Evolutionary conservation across 2,113 vertebrate genomes (phyloP).

Genomic region (Pao palembangensis): DNA sequence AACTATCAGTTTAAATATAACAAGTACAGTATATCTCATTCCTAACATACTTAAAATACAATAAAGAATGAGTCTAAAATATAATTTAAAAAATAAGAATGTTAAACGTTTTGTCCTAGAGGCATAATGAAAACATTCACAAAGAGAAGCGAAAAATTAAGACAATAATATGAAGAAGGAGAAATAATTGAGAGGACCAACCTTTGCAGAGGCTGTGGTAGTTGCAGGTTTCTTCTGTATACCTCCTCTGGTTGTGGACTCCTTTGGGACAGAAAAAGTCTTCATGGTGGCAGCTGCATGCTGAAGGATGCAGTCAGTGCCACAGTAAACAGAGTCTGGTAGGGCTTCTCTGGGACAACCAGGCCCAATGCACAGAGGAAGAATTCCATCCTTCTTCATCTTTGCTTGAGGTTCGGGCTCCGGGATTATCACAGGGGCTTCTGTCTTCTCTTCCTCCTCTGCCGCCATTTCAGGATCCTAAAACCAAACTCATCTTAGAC

Average conservation of each 20-base stretch:
- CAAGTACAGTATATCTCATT: no score
- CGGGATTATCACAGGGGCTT: conserved; percentile 3
- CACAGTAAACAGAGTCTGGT: conserved; percentile 92
- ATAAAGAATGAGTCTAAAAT: no score
- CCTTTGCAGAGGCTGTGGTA: conserved; percentile 73
- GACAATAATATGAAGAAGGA: background rate
- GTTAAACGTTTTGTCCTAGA: background rate
- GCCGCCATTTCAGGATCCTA: conserved; percentile 61
- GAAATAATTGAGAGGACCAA: conserved; percentile 54
- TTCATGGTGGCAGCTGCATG: conserved; percentile 91
- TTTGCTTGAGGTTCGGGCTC: conserved; percentile 27
- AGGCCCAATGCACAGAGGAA: conserved; percentile 85
- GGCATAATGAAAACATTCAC: background rate
- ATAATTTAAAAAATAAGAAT: no score
- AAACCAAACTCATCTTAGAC: conserved; percentile 47
- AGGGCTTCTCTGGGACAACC: conserved; percentile 82
- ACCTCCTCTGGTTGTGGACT: conserved; percentile 72
- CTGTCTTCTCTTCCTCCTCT: conserved; percentile 11
- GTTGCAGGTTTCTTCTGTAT: conserved; percentile 68
- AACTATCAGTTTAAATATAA: no score
- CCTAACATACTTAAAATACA: no score
- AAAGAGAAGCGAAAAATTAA: background rate
- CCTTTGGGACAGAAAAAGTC: conserved; percentile 80
- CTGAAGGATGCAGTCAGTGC: conserved; percentile 90
- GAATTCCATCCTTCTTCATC: conserved; percentile 64